Base-by-base conservation (phyloP, 1,140 invertebrate genomes). In the Zelostemma sp. region DNA sequence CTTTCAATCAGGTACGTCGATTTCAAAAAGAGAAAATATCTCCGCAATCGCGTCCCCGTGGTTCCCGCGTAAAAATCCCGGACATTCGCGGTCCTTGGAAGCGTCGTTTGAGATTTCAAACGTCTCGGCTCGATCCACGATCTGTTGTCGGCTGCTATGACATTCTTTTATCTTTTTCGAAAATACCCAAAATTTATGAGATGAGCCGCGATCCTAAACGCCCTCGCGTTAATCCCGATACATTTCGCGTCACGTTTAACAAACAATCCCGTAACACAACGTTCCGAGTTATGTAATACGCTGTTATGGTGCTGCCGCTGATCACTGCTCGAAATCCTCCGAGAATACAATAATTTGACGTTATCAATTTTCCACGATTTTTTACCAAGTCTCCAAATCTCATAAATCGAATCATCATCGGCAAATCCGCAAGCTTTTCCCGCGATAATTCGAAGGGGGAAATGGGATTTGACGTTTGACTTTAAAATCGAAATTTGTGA, bases 1-100 rank as follows among this genome's bases (percentile, higher is more conserved):
- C 85, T 62, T 75, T 85, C 40, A 82, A 79, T 67, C 88, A 89
- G 85, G 89, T 90, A 86, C 69, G 77, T 72, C 19, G 33, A 38
- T 18, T 33, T 17, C 25, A n/a, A 1, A 8, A n/a, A 18, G 6
- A 19, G 18, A n/a, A 12, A 40, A 21, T 12, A 54, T 18, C 18
- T 19, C 1, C 15, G 50, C 19, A 6, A 59, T 31, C 48, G 14
- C 17, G 6, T 56, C 8, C 25, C 14, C 11, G 16, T 6, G 33
- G 4, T 25, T 31, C 12, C 6, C 1, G n/a, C 41, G 12, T 12
- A 47, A 41, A n/a, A 15, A 4, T 48, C 41, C 9, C 19, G 6
- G 12, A 33, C 11, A 11, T 40, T 40, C 11, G 14, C 11, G 1
- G 35, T 12, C 35, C 35, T 4, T 12, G 35, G 15, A 35, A 12